Base-by-base conservation (phyloP, 2,888 invertebrate species). In the Idaea dimidiata region DNA sequence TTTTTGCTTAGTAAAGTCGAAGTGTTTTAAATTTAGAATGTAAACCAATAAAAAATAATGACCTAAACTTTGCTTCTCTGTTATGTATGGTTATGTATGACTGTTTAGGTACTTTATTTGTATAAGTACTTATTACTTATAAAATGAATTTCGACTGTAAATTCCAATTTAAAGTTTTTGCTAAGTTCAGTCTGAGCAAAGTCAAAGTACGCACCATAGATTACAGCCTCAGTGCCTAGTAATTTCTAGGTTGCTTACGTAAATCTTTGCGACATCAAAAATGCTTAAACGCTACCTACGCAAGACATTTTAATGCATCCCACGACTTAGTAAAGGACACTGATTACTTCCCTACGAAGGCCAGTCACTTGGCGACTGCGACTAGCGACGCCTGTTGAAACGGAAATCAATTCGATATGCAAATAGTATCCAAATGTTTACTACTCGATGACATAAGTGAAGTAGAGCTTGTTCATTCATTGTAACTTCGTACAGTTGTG, bases 351-450 rank as follows among this genome's bases (percentile, higher is more conserved):
- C 75, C 74, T 73, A 72, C 78, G 86, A 90, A 91, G 89, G 90
- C 87, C 87, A 82, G 74, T 84, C 82, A 83, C 80, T 76, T 70
- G 72, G 73, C 72, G 77, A 74, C 75, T 78, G 76, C 56, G 56
- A 43, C 43, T 43, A 43, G 43, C 43, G 43, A 14, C 77, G 24
- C 24, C 24, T 24, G 77, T 79, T 73, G 65, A 76, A 87, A 81
- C 90, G 90, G 91, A 91, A 91, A 91, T 82, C 83, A 84, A 86
- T 84, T 83, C 81, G 79, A 85, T 87, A 91, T 89, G 88, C 85
- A 86, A 89, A 90, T 88, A 69, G 68, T 74, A 84, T 83, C 79
- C 74, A 81, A 84, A 78, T 72, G 78, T 70, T 78, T 75, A 81
- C 79, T 80, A 79, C 78, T 73, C 76, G 80, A 78, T 77, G 75